Evolutionary conservation across 2,888 invertebrate genomes (phyloP), one percentile per base, ranked within the genome.

Genomic region (Eugnorisma glareosa): DNA sequence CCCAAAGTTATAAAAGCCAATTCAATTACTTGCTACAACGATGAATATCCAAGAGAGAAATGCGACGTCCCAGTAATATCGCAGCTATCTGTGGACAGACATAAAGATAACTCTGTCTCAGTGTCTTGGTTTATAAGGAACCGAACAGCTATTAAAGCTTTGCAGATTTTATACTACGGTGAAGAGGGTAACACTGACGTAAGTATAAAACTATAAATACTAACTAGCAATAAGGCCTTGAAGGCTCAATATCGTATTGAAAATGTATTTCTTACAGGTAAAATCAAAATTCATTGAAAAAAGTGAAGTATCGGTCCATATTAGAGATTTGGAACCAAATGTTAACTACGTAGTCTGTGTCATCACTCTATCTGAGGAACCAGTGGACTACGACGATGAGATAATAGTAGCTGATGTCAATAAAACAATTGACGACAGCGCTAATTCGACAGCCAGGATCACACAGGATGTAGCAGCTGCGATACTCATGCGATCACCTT

Each of bases 81-180:
- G 72, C 98, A 98, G 94, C 97, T 99, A 85, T 98, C 98, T 84
- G 98, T 99, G 75, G 98, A 98, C 95, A 98, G 98, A 94, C 98
- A 99, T 83, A 98, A 98, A 92, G 98, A 98, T 61, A 98, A 98
- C 93, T 98, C 98, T 67, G 98, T 99, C 69, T 97, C 98, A 74
- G 98, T 99, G 21, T 98, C 98, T 35, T 99, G 99, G 99, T 98
- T 99, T 92, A 98, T 98, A 90, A 97, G 98, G 89, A 99, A 99
- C 94, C 98, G 98, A 90, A 98, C 98, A 37, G 98, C 98, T 63
- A 97, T 99, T 82, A 98, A 98, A 91, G 98, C 98, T 69, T 98
- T 98, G 92, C 98, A 98, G 95, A 98, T 99, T 87, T 97, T 98
- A 81, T 99, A 98, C 94, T 98, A 98, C 92, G 97, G 93, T 43